These are phyloP conservation scores for Trigoniulus corallinus DNA, from an alignment of 1,140 invertebrate genomes.

Conservation along the genomic window DNA sequence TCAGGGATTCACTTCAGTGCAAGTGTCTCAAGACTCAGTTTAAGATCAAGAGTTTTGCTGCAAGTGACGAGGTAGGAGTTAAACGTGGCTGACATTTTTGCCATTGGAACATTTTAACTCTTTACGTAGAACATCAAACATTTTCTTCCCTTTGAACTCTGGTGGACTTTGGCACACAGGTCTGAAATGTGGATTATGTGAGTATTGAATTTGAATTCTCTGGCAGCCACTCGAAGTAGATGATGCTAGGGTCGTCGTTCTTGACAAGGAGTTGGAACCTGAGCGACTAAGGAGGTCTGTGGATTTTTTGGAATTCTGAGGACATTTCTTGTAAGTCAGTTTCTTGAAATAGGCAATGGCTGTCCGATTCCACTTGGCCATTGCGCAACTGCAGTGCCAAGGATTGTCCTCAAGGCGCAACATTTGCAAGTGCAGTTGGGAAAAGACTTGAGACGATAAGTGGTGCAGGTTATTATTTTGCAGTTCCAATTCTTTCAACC, in stretches of 20 bases:
- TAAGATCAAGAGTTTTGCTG: too few species aligned
- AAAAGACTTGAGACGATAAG: slow-evolving; percentile 38
- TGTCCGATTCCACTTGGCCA: slow-evolving; percentile 39
- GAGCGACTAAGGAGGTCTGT: neutral
- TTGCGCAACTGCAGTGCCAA: slow-evolving; percentile 48
- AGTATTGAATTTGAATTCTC: too few species aligned
- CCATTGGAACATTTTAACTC: neutral
- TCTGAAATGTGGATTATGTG: slow-evolving; percentile 13
- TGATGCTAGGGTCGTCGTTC: too few species aligned
- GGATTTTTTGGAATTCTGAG: neutral
- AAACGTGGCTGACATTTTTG: neutral
- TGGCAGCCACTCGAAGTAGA: too few species aligned
- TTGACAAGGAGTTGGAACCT: neutral
- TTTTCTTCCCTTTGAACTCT: slow-evolving; percentile 37
- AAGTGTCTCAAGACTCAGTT: too few species aligned
- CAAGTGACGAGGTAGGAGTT: too few species aligned
- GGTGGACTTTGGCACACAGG: slow-evolving; percentile 40
- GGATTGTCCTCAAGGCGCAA: slow-evolving; percentile 43
- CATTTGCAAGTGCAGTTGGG: slow-evolving; percentile 31
- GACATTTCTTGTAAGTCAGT: neutral
- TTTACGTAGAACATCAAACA: slow-evolving; percentile 38
- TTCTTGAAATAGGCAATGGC: slow-evolving; percentile 22
- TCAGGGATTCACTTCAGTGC: too few species aligned
- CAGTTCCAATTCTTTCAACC: slow-evolving; percentile 39
- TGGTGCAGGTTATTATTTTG: slow-evolving; percentile 38